Base-by-base conservation (phyloP, 2,888 invertebrate species). In the Yponomeuta malinellus region DNA sequence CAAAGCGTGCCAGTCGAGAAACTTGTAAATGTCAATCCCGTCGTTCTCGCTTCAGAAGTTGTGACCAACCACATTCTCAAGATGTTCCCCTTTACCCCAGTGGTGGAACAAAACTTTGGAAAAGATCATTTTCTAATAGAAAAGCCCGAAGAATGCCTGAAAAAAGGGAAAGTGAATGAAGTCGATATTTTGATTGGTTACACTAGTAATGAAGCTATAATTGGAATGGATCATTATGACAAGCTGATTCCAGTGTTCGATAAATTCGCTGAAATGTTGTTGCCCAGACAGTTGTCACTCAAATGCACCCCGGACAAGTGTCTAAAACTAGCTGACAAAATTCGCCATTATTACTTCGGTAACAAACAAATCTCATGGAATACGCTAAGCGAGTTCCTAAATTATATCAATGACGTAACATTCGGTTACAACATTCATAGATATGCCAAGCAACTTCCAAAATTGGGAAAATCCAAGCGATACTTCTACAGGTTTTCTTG, bases 171-270 rank as follows among this genome's bases (percentile, higher is more conserved):
- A 29, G 78, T 93, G 33, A 77, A 77, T 69, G 73, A 77, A 31
- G 88, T 94, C 2, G 95, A 95, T 0, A 91, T 95, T 83, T 93
- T 96, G 80, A 89, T 94, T 48, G 96, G 96, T 9, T 79, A 94
- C 10, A 96, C 94, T 31, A 92, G 93, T 2, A 93, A 95, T 71
- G 96, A 96, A 84, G 95, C 95, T 10, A 68, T 77, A 6, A 68
- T 76, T 10, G 71, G 52, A 10, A 29, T 69, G 2, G 1, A 31
- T 6, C 10, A 69, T 5, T 63, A 68, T 6, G 69, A 73, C 8
- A 70, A 69, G 43, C 9, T 74, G n/a, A 48, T 76, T 23, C 69
- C 74, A 10, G 33, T 66, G 8, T 79, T 78, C 64, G 75, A 74
- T 37, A 73, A 71, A 59, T 77, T 75, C 48, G 68, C 72, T 29